Base-by-base conservation (phyloP, 2,797 vertebrate genomes). In the Syngnathus acus region DNA sequence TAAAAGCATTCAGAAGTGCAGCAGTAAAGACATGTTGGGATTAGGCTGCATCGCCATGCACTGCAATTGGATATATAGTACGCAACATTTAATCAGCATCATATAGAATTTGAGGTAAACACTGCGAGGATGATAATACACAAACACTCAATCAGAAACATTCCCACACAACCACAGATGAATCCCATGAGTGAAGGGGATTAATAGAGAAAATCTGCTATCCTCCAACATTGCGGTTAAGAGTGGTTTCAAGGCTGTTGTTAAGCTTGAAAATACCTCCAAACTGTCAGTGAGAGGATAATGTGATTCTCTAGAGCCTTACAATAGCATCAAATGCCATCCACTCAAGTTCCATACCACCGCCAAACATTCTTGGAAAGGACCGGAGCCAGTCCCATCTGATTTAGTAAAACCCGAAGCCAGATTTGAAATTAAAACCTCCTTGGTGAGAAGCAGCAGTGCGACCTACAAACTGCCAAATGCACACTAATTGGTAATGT, bases 211-310 rank as follows among this genome's bases (percentile, higher is more conserved):
- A 66, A 66, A 60, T 68, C 66, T 68, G 66, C 59, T 50, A 71
- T 72, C 68, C 72, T 55, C 61, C 70, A 72, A 43, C 58, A 71
- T 19, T 75, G 50, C 67, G 60, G 65, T 73, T 66, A 61, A 61
- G 39, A 62, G 64, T 65, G 60, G 54, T 66, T 76, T 72, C 66
- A 74, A 77, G 66, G 69, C 42, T 73, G 13, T 67, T 14, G 62
- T 64, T 81, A 78, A 78, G 68, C 76, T 70, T 67, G 7, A 26
- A 4, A 74, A 74, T 78, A 72, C 76, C 69, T 66, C 19, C 43
- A 68, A 68, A 72, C 66, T 72, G 72, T 68, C 66, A 4, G 6
- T 50, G 23, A 61, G 64, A 70, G 23, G 54, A 68, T 72, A 67
- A 47, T 37, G 64, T 65, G 47, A 60, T 75, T 76, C 54, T 68